Evolutionary conservation across 2,888 invertebrate species (phyloP).

Genomic region (Lasius fuliginosus): DNA sequence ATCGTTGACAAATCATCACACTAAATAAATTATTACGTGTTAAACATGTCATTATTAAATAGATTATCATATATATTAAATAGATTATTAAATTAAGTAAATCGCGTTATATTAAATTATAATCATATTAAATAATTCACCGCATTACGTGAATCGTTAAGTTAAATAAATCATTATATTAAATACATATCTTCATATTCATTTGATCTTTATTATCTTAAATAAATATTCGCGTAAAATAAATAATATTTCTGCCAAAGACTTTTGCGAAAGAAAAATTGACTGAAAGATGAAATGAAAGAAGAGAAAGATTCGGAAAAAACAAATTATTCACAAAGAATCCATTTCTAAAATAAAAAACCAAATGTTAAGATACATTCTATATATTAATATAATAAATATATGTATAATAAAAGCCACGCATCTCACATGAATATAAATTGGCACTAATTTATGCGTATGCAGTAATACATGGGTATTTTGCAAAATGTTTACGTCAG

Average conservation of each 20-base stretch:
- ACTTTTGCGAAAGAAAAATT: background rate
- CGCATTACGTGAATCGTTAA: background rate
- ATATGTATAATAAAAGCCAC: background rate
- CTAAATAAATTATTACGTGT: slow-evolving; percentile 11
- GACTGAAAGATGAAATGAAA: background rate
- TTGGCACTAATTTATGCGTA: slow-evolving; percentile 39
- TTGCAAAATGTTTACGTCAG: slow-evolving; percentile 35
- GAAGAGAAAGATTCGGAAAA: background rate
- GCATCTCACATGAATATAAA: slow-evolving; percentile 4
- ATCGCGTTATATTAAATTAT: background rate
- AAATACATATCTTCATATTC: background rate
- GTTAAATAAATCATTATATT: background rate
- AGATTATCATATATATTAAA: background rate
- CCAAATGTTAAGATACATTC: background rate
- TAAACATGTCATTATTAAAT: slow-evolving; percentile 19
- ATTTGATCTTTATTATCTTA: background rate
- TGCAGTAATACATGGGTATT: slow-evolving; percentile 30
- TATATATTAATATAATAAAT: background rate
- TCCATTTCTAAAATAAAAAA: background rate
- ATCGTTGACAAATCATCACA: slow-evolving; percentile 26
- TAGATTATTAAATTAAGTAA: slow-evolving; percentile 22
- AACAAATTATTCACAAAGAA: background rate
- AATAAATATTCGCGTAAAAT: background rate
- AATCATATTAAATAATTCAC: background rate
- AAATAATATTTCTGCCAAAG: background rate